phyloP scores from a whole-genome alignment of 2,113 vertebrate genomes.

The Acinonyx jubatus region DNA sequence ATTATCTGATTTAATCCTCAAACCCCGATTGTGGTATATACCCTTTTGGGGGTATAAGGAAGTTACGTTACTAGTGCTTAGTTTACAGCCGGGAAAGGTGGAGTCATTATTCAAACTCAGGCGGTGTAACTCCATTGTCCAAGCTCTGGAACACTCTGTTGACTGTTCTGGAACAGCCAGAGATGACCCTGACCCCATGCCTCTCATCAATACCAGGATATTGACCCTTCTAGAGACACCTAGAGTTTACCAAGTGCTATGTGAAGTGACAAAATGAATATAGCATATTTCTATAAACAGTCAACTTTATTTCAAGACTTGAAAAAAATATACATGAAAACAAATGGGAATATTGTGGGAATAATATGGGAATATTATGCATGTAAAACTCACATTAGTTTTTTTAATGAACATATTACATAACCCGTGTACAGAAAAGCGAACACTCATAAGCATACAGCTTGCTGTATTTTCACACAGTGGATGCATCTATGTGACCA shows the following conservation, averaged over 20 bases:
- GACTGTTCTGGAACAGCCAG: background rate
- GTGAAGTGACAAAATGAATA: background rate
- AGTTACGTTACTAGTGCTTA: background rate
- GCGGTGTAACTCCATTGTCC: background rate
- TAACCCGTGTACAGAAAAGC: background rate
- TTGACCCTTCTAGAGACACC: background rate
- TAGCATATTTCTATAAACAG: background rate
- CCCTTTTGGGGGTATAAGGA: background rate
- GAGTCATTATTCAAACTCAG: background rate
- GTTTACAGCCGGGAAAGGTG: background rate
- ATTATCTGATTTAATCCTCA: background rate
- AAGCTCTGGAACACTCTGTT: background rate
- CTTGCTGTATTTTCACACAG: background rate
- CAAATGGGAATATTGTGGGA: background rate
- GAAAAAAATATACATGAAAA: background rate
- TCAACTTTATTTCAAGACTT: background rate
- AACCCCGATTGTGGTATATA: background rate
- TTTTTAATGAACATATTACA: background rate
- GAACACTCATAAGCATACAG: background rate
- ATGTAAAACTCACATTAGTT: background rate
- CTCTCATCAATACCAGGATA: background rate
- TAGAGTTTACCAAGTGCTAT: background rate
- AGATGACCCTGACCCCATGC: background rate
- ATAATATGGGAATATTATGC: background rate
- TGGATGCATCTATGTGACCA: background rate